Base-by-base conservation (phyloP, 2,797 vertebrate species). In the Sebastes itinus region DNA sequence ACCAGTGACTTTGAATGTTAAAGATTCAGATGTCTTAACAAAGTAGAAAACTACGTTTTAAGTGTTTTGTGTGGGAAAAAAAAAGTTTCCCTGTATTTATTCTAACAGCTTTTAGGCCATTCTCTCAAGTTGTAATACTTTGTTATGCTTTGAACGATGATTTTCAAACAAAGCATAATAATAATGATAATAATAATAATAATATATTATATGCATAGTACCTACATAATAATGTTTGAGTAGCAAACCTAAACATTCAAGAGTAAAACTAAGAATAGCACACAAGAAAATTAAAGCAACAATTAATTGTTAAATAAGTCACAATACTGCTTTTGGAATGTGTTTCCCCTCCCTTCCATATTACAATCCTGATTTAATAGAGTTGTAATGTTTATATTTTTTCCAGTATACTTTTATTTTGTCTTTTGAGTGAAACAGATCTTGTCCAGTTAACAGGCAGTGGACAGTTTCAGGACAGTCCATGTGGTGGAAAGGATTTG, bases 391-490 rank as follows among this genome's bases (percentile, higher is more conserved):
- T 20, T 32, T 0, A 18, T 6, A 46, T 52, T 42, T 55, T 11
- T 7, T 38, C 18, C 18, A 35, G 3, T 9, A 14, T 30, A 12
- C 16, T 27, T 65, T 22, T 9, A 35, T 7, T 25, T 38, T 1
- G 10, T 60, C 38, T 28, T 28, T 9, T 0, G 5, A 32, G 25
- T 22, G 23, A 55, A 63, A 3, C 27, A 4, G 10, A 12, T 82
- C 69, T 18, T 2, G 14, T 63, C 59, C 58, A 18, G 58, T 58
- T 2, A 14, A 58, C 62, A 27, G 42, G 8, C 28, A 2, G 33
- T 1, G 77, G 81, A 82, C 80, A 60, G 66, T 85, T 82, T 66
- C 60, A 87, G 87, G 86, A 88, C 85, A 82, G 67, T 52, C 69
- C 6, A 22, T 62, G 60, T 38, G 30, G 14, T 52, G 70, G 68